Conservation (phyloP, 2,888 invertebrate genomes). For the Aplocera efformata region DNA sequence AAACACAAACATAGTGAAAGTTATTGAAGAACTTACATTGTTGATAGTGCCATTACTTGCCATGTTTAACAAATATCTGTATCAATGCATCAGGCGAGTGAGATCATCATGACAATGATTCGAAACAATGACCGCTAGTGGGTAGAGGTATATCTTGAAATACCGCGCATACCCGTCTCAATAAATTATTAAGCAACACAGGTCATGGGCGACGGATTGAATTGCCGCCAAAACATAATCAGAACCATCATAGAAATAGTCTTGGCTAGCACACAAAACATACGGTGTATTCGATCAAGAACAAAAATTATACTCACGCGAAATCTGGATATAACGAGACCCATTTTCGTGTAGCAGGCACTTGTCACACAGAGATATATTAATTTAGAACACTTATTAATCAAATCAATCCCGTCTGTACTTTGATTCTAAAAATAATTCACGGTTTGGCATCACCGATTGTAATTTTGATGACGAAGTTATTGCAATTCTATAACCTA, state of each 20-base stretch:
- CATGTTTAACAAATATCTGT: constrained; percentile 3
- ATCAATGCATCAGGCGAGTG: constrained; percentile 3
- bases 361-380: constrained; percentile 16
- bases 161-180: constrained; percentile 10
- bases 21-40: constrained; percentile 7
- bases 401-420: constrained; percentile 43
- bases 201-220: constrained; percentile 63
- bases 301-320: constrained; percentile 75
- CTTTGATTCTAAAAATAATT: constrained; percentile 61
- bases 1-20: not conserved
- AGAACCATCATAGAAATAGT: constrained; percentile 58
- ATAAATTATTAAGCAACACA: constrained; percentile 28
- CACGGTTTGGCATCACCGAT: constrained; percentile 50
- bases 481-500: constrained; percentile 55
- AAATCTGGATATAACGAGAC: constrained; percentile 84
- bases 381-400: constrained; percentile 39
- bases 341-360: constrained; percentile 71
- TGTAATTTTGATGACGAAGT: constrained; percentile 56
- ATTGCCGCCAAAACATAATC: constrained; percentile 61
- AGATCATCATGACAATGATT: constrained; percentile 12
- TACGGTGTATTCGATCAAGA: constrained; percentile 36
- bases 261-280: constrained; percentile 63
- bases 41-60: constrained; percentile 1
- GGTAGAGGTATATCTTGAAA: not conserved
- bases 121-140: constrained; percentile 7